Conservation (phyloP, 2,797 vertebrate genomes). For the Chelmon rostratus region DNA sequence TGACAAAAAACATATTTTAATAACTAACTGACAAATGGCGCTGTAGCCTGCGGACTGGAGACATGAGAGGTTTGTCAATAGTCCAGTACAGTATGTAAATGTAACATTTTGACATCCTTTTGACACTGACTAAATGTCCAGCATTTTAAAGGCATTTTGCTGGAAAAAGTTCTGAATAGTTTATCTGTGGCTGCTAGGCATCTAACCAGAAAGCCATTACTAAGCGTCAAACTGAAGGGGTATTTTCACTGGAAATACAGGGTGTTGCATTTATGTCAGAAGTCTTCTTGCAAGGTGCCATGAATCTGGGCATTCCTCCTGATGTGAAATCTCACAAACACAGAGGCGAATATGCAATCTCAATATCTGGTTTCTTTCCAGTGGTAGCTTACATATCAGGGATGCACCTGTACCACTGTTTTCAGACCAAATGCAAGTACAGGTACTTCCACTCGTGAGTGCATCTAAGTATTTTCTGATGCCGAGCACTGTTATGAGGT, state of each 20-base stretch:
- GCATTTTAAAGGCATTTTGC: constrained; percentile 28
- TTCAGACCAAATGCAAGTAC: too few species aligned
- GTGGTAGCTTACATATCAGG: too few species aligned
- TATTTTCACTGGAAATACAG: constrained; percentile 24
- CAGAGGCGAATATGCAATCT: background rate
- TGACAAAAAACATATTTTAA: background rate
- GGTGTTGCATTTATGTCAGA: constrained; percentile 17
- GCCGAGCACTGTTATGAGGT: too few species aligned
- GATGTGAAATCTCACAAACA: constrained; percentile 15
- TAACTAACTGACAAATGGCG: background rate
- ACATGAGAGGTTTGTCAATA: constrained; percentile 20
- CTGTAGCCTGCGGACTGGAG: constrained; percentile 3
- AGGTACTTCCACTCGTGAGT: too few species aligned
- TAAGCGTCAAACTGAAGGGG: constrained; percentile 49
- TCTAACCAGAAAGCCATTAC: constrained; percentile 36
- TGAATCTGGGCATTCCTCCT: constrained; percentile 17
- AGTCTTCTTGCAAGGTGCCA: constrained; percentile 29
- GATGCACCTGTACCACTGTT: too few species aligned
- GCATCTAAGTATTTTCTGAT: too few species aligned
- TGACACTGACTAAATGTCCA: constrained; percentile 28
- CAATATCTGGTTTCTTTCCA: background rate
- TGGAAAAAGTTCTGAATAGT: constrained; percentile 27
- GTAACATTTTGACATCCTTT: constrained; percentile 21
- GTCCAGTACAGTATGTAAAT: constrained; percentile 7
- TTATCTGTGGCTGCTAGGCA: constrained; percentile 42